Evolutionary conservation across 2,797 vertebrate genomes (phyloP), one percentile per base, ranked within the genome.

Genomic region (Poecilia wingei): DNA sequence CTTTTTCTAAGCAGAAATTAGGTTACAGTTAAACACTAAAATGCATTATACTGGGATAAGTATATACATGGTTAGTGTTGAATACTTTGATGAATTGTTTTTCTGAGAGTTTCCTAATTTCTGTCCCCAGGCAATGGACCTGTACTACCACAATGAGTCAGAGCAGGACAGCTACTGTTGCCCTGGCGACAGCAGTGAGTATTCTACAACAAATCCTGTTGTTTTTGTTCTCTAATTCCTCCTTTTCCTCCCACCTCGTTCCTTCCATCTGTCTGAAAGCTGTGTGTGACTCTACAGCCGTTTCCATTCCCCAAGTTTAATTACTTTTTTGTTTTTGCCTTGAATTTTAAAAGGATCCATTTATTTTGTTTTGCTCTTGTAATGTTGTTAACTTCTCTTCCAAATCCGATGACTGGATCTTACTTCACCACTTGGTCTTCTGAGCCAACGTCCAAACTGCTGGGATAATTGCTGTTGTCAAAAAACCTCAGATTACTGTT

Each of bases 141-240:
- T 96, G 76, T 96, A 95, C 90, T 95, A 96, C 91, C 95, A 96
- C 84, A 95, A 91, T 86, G 94, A 96, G 83, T 93, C 94, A 79
- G 95, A 95, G 75, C 90, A 91, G 70, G 95, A 96, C 88, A 92
- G 55, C 84, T 96, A 94, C 89, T 92, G 95, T 91, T 96, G 95
- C 90, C 89, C 92, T 39, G 88, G 91, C 13, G 95, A 96, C 85
- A 93, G 91, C 93, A 89, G 96, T 96, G 94, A 95, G 95, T 93
- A 91, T 86, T 82, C 64, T 25, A 25, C 74, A 79, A 77, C 79
- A 86, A 70, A 81, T 45, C 61, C 71, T 57, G 64, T 84, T 91
- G 70, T 90, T 88, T 88, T 86, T 46, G 39, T 74, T 74, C 33
- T 53, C 41, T 36, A 79, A 69, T 80, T 86, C 47, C 36, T 82